A percentile compares a stretch with the other conserved stretches of the same genome.
These are phyloP conservation scores for Ruditapes philippinarum DNA, from an alignment of 1,140 invertebrate genomes.

Conservation along the genomic window DNA sequence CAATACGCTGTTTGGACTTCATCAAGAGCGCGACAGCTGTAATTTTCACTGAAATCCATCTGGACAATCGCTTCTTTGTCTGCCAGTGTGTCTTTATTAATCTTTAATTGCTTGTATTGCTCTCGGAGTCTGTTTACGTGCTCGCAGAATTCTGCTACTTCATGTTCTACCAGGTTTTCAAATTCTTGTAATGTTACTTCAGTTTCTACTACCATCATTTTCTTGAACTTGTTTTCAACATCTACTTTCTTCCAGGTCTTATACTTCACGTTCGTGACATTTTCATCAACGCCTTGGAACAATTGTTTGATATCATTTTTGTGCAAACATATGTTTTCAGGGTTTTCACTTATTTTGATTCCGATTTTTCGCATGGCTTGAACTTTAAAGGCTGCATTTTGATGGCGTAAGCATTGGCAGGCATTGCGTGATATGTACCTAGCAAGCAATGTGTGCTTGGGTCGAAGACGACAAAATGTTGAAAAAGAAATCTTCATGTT, in stretches of 20 bases:
- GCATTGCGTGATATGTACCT: neutral
- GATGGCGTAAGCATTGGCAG: neutral
- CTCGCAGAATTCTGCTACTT: neutral
- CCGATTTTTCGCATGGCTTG: neutral
- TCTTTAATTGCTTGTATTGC: neutral
- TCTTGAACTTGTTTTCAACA: neutral
- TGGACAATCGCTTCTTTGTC: conserved; percentile 45
- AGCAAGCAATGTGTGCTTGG: neutral
- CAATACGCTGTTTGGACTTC: conserved; percentile 67
- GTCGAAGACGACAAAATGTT: conserved; percentile 27
- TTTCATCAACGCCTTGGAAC: too few species aligned
- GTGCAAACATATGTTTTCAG: neutral
- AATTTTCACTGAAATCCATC: conserved; percentile 70
- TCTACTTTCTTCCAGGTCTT: neutral
- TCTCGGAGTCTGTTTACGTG: neutral
- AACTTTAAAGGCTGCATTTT: neutral
- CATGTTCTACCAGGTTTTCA: neutral
- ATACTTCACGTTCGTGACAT: neutral
- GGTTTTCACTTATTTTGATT: neutral
- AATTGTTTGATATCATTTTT: neutral
- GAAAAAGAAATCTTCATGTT: neutral
- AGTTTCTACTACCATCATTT: conserved; percentile 17
- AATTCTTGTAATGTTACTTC: neutral
- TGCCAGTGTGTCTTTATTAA: neutral
- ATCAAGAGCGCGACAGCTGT: conserved; percentile 42